Evolutionary conservation across 2,888 invertebrate genomes (phyloP).

Genomic region (Plusia festucae): DNA sequence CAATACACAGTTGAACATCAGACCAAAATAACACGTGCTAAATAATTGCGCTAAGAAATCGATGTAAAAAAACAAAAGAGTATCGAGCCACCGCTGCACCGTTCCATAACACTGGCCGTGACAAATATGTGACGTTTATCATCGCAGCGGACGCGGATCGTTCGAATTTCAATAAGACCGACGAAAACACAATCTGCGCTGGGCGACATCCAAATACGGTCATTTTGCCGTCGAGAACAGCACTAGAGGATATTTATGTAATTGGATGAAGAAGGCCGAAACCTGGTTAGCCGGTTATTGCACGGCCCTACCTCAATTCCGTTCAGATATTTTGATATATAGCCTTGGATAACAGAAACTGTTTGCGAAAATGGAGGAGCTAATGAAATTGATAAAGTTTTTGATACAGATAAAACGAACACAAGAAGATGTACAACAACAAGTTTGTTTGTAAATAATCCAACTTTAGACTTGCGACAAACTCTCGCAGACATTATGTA

Average conservation of each 20-base stretch:
- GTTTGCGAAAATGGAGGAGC: slow-evolving; percentile 12
- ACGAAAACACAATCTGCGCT: slow-evolving; percentile 67
- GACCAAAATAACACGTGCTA: slow-evolving; percentile 2
- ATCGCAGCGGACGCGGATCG: slow-evolving; percentile 43
- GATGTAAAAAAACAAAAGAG: slow-evolving; percentile 43
- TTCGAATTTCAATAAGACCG: slow-evolving; percentile 66
- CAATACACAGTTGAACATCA: too few species aligned
- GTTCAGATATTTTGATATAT: slow-evolving; percentile 36
- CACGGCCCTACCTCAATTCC: slow-evolving; percentile 40
- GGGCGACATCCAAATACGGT: slow-evolving; percentile 72
- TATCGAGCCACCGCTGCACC: slow-evolving; percentile 40
- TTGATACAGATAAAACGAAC: background rate
- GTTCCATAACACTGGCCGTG: slow-evolving; percentile 54
- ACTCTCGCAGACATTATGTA: too few species aligned
- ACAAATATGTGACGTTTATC: slow-evolving; percentile 67
- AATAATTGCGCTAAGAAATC: slow-evolving; percentile 27
- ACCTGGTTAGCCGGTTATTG: slow-evolving; percentile 48
- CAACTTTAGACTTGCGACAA: background rate
- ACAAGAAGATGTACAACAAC: background rate
- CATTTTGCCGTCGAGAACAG: slow-evolving; percentile 51
- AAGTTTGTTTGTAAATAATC: background rate
- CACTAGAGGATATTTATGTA: slow-evolving; percentile 46
- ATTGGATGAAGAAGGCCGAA: slow-evolving; percentile 50
- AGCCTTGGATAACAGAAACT: slow-evolving; percentile 28
- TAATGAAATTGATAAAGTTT: slow-evolving; percentile 16